These are phyloP conservation scores for Formicarius rufipectus DNA, from an alignment of 2,113 vertebrate species.

Conservation along the genomic window DNA sequence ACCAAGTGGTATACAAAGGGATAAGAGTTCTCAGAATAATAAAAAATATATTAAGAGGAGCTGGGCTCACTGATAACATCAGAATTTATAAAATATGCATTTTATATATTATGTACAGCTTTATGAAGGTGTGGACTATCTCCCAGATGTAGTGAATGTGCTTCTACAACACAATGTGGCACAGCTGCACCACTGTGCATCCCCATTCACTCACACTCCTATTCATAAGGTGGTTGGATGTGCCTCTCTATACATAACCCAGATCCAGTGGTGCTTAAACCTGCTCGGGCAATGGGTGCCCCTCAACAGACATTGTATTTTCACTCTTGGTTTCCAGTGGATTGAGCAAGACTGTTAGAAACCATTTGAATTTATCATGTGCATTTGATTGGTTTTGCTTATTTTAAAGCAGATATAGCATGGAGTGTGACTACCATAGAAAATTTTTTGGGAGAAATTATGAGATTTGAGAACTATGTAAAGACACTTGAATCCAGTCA, in stretches of 20 bases:
- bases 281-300: neutral
- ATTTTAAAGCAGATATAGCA: neutral
- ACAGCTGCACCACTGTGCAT: neutral
- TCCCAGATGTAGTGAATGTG: neutral
- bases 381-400: neutral
- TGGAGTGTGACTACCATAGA: neutral
- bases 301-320: neutral
- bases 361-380: neutral
- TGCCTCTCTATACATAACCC: too few relatives aligned
- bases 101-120: neutral
- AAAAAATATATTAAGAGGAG: neutral
- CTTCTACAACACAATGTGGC: neutral
- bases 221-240: neutral
- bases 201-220: neutral
- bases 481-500: neutral
- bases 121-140: neutral
- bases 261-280: neutral
- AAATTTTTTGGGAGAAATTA: neutral
- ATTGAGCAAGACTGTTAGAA: neutral
- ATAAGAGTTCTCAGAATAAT: neutral
- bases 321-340: neutral
- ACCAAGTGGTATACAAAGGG: too few relatives aligned
- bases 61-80: neutral
- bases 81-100: neutral
- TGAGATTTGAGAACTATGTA: neutral